A percentile compares a stretch with the other conserved stretches of the same genome.
These are phyloP conservation scores for Erebia aethiops DNA, from an alignment of 2,888 invertebrate genomes.

Conservation along the genomic window DNA sequence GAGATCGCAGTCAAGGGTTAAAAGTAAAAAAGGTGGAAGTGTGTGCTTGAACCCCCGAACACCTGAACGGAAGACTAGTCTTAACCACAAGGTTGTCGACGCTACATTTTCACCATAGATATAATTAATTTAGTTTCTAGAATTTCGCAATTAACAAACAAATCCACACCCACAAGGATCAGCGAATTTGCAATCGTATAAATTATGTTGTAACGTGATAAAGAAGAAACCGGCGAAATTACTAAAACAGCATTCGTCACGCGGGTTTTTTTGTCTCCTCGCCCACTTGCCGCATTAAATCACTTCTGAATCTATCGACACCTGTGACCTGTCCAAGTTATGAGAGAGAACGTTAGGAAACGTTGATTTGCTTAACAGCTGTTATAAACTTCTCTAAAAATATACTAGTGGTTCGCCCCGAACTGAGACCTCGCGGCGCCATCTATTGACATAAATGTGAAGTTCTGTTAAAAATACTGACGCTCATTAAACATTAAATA, in stretches of 20 bases:
- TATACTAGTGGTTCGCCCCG: too few relatives aligned
- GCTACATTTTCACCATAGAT: slow-evolving; percentile 1
- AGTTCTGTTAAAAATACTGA: too few relatives aligned
- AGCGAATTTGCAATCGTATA: slow-evolving; percentile 41
- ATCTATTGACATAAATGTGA: too few relatives aligned
- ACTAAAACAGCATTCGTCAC: slow-evolving; percentile 42
- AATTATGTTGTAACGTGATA: slow-evolving; percentile 40
- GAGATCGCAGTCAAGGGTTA: too few relatives aligned
- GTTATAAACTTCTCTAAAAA: too few relatives aligned
- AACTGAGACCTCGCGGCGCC: too few relatives aligned
- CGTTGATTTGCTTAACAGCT: too few relatives aligned
- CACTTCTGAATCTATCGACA: slow-evolving; percentile 25
- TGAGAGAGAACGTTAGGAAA: not conserved
- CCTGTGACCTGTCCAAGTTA: slow-evolving; percentile 3
- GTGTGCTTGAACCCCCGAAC: slow-evolving; percentile 2
- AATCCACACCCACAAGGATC: slow-evolving; percentile 33
- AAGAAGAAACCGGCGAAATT: slow-evolving; percentile 40
- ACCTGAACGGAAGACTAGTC: not conserved
- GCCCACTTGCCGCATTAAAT: slow-evolving; percentile 41
- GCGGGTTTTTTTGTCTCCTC: slow-evolving; percentile 38
- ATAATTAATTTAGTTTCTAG: not conserved
- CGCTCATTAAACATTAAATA: too few relatives aligned
- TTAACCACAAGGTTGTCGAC: too few relatives aligned
- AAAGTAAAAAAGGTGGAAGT: too few relatives aligned
- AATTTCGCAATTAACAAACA: slow-evolving; percentile 28